Evolutionary conservation across 2,797 vertebrate genomes (phyloP).

Genomic region (Propithecus deckenii): DNA sequence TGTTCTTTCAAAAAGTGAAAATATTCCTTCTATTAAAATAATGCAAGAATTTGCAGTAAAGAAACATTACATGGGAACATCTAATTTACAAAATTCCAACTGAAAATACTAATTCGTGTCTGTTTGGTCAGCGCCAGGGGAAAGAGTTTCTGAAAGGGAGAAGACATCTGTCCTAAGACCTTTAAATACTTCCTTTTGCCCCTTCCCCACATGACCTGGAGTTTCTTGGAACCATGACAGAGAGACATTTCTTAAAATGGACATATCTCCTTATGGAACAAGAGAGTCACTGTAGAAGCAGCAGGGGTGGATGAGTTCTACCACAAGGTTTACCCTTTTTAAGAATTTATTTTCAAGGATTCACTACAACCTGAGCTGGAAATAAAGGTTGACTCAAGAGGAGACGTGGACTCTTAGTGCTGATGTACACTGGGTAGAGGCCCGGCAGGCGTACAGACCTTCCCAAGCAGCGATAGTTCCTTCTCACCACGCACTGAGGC

Average conservation of each 20-base stretch:
- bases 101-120: not conserved
- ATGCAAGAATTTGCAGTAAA: not conserved
- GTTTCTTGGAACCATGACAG: not conserved
- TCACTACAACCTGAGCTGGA: not conserved
- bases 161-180: not conserved
- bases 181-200: not conserved
- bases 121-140: not conserved
- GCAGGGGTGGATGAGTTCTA: not conserved
- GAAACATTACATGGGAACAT: not conserved
- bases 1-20: slow-evolving; percentile 20
- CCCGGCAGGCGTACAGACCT: not conserved
- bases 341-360: not conserved
- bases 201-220: not conserved
- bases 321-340: not conserved
- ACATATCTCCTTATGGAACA: not conserved
- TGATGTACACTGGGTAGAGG: not conserved
- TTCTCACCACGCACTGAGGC: not conserved
- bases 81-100: not conserved
- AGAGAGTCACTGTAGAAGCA: not conserved
- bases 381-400: not conserved
- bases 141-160: not conserved
- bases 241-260: not conserved
- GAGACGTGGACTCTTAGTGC: not conserved
- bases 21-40: not conserved
- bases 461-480: not conserved